A percentile compares a stretch with the other conserved stretches of the same genome.
These are phyloP conservation scores for Lathronympha strigana DNA, from an alignment of 2,888 invertebrate genomes.

Conservation along the genomic window DNA sequence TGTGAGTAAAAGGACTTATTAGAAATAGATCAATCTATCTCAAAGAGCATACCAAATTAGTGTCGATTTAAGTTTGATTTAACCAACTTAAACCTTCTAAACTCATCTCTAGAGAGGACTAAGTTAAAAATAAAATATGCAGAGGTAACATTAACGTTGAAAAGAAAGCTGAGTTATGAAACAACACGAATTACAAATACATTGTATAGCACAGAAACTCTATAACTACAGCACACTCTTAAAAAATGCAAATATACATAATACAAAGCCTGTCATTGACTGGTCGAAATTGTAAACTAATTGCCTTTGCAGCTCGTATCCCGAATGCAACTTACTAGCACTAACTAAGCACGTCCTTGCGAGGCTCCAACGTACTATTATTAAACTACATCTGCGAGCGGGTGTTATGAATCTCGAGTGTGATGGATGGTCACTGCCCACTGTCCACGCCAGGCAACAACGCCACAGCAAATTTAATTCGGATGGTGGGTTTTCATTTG, in stretches of 20 bases:
- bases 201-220: not conserved
- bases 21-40: not conserved
- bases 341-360: constrained; percentile 39
- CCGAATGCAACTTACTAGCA: constrained; percentile 34
- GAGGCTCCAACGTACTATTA: constrained; percentile 64
- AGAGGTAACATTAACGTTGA: no score
- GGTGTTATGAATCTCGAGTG: constrained; percentile 74
- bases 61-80: not conserved
- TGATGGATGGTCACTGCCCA: constrained; percentile 68
- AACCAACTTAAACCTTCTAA: not conserved
- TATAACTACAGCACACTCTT: not conserved
- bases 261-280: constrained; percentile 14
- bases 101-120: not conserved
- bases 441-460: constrained; percentile 38
- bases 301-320: constrained; percentile 30
- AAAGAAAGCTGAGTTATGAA: not conserved
- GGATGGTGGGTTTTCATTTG: constrained; percentile 18
- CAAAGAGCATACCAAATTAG: no score
- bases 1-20: not conserved
- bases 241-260: not conserved
- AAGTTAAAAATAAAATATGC: not conserved
- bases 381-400: constrained; percentile 66
- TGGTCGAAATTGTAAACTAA: constrained; percentile 34
- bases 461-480: constrained; percentile 32
- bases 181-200: not conserved